Evolutionary conservation across 2,888 invertebrate genomes (phyloP).

Genomic region (Galeruca laticollis): DNA sequence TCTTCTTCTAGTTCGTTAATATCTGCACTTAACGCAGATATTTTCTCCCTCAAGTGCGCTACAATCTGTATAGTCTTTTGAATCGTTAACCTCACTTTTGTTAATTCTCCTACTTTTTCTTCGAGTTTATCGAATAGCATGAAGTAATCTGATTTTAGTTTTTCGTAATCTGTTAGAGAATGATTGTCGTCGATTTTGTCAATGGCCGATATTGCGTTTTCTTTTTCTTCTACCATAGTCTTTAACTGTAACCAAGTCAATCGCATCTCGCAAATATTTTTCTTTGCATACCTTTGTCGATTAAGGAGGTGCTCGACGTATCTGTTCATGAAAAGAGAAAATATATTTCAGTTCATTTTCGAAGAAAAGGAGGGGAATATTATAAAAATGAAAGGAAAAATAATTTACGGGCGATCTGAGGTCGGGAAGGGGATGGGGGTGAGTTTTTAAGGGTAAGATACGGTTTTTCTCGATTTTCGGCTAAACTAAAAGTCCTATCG

Average conservation of each 20-base stretch:
- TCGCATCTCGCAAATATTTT: not conserved
- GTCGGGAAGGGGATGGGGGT: too few relatives aligned
- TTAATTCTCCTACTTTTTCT: not conserved
- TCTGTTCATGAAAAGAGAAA: not conserved
- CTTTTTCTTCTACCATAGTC: conserved; percentile 8
- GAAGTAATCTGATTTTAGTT: not conserved
- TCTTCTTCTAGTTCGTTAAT: not conserved
- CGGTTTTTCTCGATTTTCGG: too few relatives aligned
- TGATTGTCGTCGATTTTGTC: conserved; percentile 7
- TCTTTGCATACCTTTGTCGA: not conserved
- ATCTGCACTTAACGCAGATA: not conserved
- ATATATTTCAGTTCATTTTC: too few relatives aligned
- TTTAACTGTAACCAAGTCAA: conserved; percentile 2
- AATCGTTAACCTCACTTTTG: not conserved
- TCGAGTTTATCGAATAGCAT: not conserved
- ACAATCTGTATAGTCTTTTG: conserved; percentile 3
- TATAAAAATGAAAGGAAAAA: too few relatives aligned
- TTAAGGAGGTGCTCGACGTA: not conserved
- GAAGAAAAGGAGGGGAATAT: too few relatives aligned
- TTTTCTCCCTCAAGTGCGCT: conserved; percentile 4
- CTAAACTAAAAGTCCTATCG: too few relatives aligned
- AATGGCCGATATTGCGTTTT: not conserved
- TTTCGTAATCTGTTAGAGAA: not conserved
- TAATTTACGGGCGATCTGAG: too few relatives aligned
- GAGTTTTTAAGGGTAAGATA: too few relatives aligned